Percentiles rank a stretch among this genome's conserved stretches.
Conservation (phyloP, 2,113 vertebrate species). For the Felis chaus region DNA sequence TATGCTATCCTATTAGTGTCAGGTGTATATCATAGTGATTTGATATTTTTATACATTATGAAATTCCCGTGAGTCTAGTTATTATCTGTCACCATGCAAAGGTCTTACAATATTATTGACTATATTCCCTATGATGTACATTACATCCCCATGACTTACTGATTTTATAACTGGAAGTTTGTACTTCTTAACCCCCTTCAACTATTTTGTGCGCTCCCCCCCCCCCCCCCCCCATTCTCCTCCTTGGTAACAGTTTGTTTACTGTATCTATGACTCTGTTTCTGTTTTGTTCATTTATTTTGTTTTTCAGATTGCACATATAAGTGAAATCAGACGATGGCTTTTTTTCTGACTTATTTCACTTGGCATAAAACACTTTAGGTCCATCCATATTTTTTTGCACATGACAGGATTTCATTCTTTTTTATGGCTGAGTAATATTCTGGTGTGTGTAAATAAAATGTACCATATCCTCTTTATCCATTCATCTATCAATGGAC, state of each 20-base stretch:
- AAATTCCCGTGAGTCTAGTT: background rate
- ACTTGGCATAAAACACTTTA: background rate
- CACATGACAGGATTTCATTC: background rate
- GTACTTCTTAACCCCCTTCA: background rate
- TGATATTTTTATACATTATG: background rate
- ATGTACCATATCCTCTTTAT: background rate
- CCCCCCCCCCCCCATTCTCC: background rate
- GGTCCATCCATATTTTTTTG: background rate
- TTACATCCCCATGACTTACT: background rate
- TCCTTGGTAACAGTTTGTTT: background rate
- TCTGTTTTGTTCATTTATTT: background rate
- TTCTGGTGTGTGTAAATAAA: background rate
- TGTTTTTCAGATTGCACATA: background rate
- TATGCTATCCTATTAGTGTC: background rate
- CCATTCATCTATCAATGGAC: background rate
- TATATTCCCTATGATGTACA: background rate
- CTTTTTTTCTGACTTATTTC: background rate
- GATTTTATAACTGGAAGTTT: background rate
- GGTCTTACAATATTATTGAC: background rate
- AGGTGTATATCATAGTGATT: background rate
- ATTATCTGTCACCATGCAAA: background rate
- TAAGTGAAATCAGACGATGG: background rate
- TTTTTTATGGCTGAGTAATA: background rate
- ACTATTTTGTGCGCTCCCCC: background rate
- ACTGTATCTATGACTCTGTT: background rate